Evolutionary conservation across 1,140 invertebrate genomes (phyloP).

Genomic region (Brachionus paranguensis): DNA sequence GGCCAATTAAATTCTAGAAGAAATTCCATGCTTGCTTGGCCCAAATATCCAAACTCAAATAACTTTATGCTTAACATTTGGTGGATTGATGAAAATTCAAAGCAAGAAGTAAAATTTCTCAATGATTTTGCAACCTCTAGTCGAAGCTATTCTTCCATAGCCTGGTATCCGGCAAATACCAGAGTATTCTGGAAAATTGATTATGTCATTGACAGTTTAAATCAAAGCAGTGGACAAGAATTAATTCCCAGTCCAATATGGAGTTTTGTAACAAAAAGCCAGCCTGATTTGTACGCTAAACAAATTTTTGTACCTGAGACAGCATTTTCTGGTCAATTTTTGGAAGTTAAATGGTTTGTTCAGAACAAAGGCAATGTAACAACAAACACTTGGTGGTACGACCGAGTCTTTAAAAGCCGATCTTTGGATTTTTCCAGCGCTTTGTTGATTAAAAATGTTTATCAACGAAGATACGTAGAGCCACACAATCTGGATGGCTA

Average conservation of each 20-base stretch:
- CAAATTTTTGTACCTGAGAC: background rate
- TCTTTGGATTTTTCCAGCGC: background rate
- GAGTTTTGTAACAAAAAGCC: background rate
- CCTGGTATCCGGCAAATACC: background rate
- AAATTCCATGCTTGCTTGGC: background rate
- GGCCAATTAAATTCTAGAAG: background rate
- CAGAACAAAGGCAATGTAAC: background rate
- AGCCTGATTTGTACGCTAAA: background rate
- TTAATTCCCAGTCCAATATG: background rate
- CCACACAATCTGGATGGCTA: background rate
- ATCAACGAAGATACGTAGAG: background rate
- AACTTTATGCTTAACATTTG: background rate
- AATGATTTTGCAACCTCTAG: background rate
- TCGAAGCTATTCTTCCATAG: background rate
- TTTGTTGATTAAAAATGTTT: background rate
- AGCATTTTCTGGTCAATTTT: background rate
- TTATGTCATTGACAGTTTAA: background rate
- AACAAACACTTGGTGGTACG: background rate
- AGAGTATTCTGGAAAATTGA: background rate
- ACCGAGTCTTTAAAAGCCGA: background rate
- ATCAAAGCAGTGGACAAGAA: background rate
- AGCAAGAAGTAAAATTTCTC: background rate
- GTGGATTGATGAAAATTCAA: background rate
- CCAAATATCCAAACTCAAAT: background rate
- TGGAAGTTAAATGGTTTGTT: background rate